phyloP scores from a whole-genome alignment of 2,113 vertebrate genomes.

The Thunnus maccoyii region DNA sequence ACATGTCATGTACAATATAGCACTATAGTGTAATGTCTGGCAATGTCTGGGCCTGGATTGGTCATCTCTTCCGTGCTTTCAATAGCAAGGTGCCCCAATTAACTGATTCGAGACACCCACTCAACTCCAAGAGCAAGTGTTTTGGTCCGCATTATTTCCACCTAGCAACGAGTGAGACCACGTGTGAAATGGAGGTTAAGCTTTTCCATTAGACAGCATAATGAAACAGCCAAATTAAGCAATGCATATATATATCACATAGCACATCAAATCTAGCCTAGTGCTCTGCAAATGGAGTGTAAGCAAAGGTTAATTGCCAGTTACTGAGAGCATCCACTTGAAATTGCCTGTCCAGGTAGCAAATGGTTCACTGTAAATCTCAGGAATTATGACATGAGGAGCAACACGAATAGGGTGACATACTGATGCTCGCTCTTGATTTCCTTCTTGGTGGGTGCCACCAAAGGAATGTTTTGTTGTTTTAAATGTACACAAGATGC shows the following conservation, averaged over 20 bases:
- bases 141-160: constrained; percentile 57
- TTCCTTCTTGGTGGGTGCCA: constrained; percentile 10
- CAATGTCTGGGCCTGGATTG: constrained; percentile 23
- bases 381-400: constrained; percentile 36
- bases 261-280: constrained; percentile 20
- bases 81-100: constrained; percentile 56
- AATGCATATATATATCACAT: constrained; percentile 56
- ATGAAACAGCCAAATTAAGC: constrained; percentile 67
- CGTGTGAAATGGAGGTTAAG: constrained; percentile 67
- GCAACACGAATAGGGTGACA: background rate
- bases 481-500: background rate
- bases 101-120: constrained; percentile 68
- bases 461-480: background rate
- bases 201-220: constrained; percentile 65
- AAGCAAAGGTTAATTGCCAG: constrained; percentile 74
- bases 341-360: constrained; percentile 56
- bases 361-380: constrained; percentile 55
- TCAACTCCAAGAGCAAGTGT: constrained; percentile 64
- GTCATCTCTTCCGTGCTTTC: constrained; percentile 21
- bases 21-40: background rate
- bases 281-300: constrained; percentile 53
- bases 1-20: background rate
- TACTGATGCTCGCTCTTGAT: background rate
- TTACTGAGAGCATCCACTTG: constrained; percentile 48
- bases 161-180: constrained; percentile 73